phyloP scores from a whole-genome alignment of 2,113 vertebrate genomes.

The Aspidoscelis tigris region DNA sequence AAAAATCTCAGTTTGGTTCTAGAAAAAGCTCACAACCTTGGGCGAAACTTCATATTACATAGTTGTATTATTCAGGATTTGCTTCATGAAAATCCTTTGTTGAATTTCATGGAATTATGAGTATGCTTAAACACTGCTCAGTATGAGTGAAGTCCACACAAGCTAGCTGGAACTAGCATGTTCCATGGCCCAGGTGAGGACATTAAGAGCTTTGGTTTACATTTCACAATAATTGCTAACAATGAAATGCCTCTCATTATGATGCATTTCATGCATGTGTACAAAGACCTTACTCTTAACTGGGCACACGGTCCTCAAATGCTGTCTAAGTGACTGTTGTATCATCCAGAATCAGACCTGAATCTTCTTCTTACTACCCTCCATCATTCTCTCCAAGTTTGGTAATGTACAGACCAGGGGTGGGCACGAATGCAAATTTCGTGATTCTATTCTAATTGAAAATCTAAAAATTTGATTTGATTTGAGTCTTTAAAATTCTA shows the following conservation, averaged over 20 bases:
- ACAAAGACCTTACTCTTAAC: background rate
- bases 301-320: background rate
- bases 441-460: no score
- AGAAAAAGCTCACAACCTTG: background rate
- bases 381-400: background rate
- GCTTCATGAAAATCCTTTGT: background rate
- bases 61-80: background rate
- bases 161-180: background rate
- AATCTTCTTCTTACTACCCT: background rate
- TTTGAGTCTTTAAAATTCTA: no score
- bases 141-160: background rate
- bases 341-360: background rate
- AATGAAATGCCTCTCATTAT: background rate
- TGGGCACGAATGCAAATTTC: no score
- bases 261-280: background rate
- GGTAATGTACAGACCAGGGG: background rate
- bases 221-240: background rate
- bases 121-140: background rate
- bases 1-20: background rate
- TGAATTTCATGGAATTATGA: conserved; percentile 1
- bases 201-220: background rate
- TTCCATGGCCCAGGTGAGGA: background rate
- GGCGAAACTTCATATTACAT: background rate
- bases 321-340: background rate
- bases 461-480: no score